phyloP scores from a whole-genome alignment of 2,113 vertebrate species.

The Aspidoscelis tigris region DNA sequence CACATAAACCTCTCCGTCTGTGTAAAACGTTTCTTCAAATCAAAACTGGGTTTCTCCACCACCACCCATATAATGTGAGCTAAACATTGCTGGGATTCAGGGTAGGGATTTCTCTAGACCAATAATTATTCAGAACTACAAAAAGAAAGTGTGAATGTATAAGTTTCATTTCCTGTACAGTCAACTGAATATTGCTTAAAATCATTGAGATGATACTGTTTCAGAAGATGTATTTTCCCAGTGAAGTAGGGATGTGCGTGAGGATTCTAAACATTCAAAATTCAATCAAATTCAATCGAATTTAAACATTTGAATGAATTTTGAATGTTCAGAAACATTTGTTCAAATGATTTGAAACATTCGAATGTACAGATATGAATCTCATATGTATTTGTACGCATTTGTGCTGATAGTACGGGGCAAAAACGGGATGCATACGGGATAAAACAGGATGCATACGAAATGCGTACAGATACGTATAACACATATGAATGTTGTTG shows the following conservation, averaged over 20 bases:
- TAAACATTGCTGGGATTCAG: neutral
- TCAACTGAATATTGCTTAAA: constrained; percentile 35
- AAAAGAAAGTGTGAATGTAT: constrained; percentile 15
- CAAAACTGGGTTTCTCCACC: neutral
- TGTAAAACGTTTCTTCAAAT: neutral
- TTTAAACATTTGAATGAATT: no score
- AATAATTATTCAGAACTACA: neutral
- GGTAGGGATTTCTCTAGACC: neutral
- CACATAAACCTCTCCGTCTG: neutral
- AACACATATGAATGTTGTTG: no score
- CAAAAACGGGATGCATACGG: no score
- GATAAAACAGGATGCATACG: no score
- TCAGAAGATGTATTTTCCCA: constrained; percentile 54
- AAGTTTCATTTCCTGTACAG: constrained; percentile 18
- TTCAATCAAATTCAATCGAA: no score
- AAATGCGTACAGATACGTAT: no score
- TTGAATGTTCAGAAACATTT: no score
- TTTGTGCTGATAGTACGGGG: no score
- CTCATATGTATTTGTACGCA: no score
- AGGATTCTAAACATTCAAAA: no score
- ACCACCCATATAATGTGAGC: neutral
- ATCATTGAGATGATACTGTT: constrained; percentile 48
- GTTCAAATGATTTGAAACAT: no score
- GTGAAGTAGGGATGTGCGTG: constrained; percentile 42
- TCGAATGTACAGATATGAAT: no score